A percentile compares a stretch with the other conserved stretches of the same genome.
Conservation (phyloP, 2,888 invertebrate genomes). For the Dermolepida albohirtum region DNA sequence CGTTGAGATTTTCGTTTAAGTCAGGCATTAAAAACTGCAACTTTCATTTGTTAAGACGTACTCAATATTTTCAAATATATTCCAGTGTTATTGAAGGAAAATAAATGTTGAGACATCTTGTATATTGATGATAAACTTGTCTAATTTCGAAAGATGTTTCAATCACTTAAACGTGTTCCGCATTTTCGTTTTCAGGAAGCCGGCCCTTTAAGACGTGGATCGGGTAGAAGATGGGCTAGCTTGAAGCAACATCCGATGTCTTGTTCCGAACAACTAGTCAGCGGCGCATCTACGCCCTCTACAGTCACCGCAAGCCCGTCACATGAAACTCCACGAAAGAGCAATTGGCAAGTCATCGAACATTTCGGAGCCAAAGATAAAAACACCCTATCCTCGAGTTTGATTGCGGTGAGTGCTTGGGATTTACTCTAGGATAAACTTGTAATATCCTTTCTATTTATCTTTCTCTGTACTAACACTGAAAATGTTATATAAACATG, state of each 20-base stretch:
- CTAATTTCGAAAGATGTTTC: too few relatives aligned
- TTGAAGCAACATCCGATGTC: conserved; percentile 66
- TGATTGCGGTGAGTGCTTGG: conserved; percentile 70
- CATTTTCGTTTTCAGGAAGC: conserved; percentile 56
- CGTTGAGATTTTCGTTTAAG: too few relatives aligned
- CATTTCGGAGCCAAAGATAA: conserved; percentile 77
- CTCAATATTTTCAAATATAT: too few relatives aligned
- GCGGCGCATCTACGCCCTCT: conserved; percentile 46
- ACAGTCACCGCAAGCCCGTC: conserved; percentile 58
- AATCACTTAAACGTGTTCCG: conserved; percentile 11
- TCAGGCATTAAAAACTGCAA: too few relatives aligned
- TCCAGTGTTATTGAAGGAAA: too few relatives aligned
- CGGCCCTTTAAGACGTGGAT: conserved; percentile 58
- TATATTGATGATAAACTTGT: too few relatives aligned
- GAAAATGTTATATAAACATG: too few relatives aligned
- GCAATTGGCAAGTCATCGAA: conserved; percentile 93
- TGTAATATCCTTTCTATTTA: too few relatives aligned
- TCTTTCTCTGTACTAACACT: too few relatives aligned
- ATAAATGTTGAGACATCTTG: too few relatives aligned
- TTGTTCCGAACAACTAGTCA: conserved; percentile 58
- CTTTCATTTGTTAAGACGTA: too few relatives aligned
- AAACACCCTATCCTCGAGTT: conserved; percentile 72
- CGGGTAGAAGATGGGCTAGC: conserved; percentile 67
- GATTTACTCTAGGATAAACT: neutral
- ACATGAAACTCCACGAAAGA: conserved; percentile 78